Evolutionary conservation across 2,888 invertebrate species (phyloP).

Genomic region (Margaritifera margaritifera): DNA sequence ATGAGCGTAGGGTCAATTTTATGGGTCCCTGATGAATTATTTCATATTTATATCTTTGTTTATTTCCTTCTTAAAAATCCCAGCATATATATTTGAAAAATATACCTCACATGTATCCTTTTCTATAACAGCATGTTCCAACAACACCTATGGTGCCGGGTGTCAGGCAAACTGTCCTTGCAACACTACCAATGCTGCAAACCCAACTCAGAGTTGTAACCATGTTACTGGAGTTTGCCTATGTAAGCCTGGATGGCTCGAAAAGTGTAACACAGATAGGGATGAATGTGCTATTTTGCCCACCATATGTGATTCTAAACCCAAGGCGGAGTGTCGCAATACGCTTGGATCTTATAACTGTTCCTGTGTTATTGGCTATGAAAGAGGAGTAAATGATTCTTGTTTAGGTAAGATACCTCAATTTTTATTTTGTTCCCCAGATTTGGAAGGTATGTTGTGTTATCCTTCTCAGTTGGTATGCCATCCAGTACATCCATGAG

Average conservation of each 20-base stretch:
- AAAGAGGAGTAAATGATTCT: constrained; percentile 6
- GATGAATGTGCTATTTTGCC: constrained; percentile 37
- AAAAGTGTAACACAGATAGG: constrained; percentile 36
- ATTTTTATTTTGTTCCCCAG: background rate
- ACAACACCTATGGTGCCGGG: constrained; percentile 21
- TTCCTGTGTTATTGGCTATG: constrained; percentile 22
- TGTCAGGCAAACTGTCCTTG: constrained; percentile 27
- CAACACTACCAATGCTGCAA: constrained; percentile 12
- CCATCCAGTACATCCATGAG: no score
- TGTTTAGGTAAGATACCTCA: constrained; percentile 10
- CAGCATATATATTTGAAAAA: background rate
- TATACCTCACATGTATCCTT: background rate
- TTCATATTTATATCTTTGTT: no score
- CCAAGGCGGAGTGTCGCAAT: constrained; percentile 28
- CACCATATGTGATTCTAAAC: constrained; percentile 14
- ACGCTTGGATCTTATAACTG: constrained; percentile 21
- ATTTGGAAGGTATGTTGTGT: no score
- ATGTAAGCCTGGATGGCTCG: constrained; percentile 41
- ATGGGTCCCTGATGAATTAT: no score
- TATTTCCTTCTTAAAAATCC: no score
- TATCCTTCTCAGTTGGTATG: no score
- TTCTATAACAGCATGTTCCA: constrained; percentile 27
- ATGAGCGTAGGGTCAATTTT: no score
- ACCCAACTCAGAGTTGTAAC: constrained; percentile 30
- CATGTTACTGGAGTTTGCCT: constrained; percentile 35